Conservation (phyloP, 2,888 invertebrate genomes). For the Strigamia maritima region DNA sequence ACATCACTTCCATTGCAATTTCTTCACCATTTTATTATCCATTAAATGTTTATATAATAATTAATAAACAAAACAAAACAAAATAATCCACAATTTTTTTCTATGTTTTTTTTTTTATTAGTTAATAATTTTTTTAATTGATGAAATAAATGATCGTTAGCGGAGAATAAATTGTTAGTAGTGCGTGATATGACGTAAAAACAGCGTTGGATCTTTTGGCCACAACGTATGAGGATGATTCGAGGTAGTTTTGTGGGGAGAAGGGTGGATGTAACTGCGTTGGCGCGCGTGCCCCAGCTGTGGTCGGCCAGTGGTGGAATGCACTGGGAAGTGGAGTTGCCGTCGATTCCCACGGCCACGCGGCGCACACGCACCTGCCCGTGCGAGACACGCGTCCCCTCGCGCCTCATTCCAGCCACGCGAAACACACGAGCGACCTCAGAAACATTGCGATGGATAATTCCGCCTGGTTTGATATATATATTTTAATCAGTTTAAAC, state of each 20-base stretch:
- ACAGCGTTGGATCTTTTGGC: too few relatives aligned
- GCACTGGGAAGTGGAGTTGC: slow-evolving; percentile 48
- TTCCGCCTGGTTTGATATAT: neutral
- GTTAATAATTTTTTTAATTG: too few relatives aligned
- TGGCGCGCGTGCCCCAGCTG: slow-evolving; percentile 31
- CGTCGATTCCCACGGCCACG: slow-evolving; percentile 47
- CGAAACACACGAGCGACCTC: slow-evolving; percentile 38
- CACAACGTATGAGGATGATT: neutral
- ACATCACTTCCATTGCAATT: neutral
- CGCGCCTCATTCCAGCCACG: slow-evolving; percentile 45
- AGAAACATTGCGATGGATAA: neutral
- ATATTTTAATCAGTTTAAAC: neutral
- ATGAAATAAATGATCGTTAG: too few relatives aligned
- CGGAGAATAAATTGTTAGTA: too few relatives aligned
- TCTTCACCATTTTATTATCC: neutral
- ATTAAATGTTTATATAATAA: neutral
- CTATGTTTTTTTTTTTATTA: too few relatives aligned
- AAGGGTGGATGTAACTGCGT: too few relatives aligned
- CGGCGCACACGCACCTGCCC: slow-evolving; percentile 57
- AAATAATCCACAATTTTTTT: too few relatives aligned
- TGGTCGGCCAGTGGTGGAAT: slow-evolving; percentile 21
- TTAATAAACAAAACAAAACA: too few relatives aligned
- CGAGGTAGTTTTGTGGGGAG: neutral
- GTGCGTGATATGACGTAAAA: too few relatives aligned
- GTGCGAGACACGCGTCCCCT: slow-evolving; percentile 50